Evolutionary conservation across 2,888 invertebrate species (phyloP).

Genomic region (Eupithecia tripunctaria): DNA sequence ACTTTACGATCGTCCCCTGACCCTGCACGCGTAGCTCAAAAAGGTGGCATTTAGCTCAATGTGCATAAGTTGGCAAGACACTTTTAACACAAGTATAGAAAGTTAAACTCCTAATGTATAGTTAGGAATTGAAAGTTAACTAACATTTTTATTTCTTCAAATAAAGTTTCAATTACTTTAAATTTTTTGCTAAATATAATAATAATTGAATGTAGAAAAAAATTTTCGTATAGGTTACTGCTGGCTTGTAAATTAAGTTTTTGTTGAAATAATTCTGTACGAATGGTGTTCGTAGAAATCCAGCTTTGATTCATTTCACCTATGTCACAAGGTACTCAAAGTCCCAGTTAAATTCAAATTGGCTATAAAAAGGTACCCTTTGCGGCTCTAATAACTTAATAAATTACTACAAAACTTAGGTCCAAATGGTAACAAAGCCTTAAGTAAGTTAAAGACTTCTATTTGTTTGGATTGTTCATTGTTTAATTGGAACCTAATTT

Average conservation of each 20-base stretch:
- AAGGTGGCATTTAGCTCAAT: slow-evolving; percentile 10
- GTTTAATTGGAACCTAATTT: slow-evolving; percentile 23
- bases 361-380: slow-evolving; percentile 47
- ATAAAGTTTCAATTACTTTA: not conserved
- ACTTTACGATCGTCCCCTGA: slow-evolving; percentile 44
- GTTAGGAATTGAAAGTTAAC: not conserved
- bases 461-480: slow-evolving; percentile 18
- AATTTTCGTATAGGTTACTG: no score
- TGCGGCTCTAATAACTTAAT: slow-evolving; percentile 47
- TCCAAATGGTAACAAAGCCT: slow-evolving; percentile 39
- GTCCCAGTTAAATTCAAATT: slow-evolving; percentile 47
- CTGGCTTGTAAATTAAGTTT: not conserved
- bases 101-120: not conserved
- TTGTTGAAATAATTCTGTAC: not conserved
- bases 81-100: not conserved
- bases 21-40: slow-evolving; percentile 21
- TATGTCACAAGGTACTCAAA: slow-evolving; percentile 36
- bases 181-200: not conserved
- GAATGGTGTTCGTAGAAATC: not conserved
- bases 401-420: slow-evolving; percentile 45
- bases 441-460: slow-evolving; percentile 16
- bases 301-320: slow-evolving; percentile 24
- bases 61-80: not conserved
- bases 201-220: not conserved
- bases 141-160: not conserved